phyloP scores from a whole-genome alignment of 2,797 vertebrate genomes.

The Furcifer pardalis region DNA sequence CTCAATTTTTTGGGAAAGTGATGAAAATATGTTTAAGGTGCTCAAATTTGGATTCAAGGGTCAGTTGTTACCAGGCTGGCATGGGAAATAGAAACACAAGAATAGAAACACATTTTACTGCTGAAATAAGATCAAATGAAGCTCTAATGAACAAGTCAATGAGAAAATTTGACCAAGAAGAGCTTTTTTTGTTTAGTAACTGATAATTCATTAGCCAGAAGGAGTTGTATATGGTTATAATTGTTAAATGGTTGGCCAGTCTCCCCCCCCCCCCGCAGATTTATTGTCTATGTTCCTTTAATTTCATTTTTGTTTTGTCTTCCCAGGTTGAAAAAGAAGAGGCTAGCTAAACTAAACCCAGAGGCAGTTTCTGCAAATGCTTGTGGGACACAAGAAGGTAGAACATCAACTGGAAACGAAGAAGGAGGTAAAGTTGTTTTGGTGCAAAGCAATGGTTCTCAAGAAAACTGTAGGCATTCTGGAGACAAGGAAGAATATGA shows the following conservation, averaged over 20 bases:
- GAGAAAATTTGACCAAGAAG: background rate
- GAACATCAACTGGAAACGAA: slow-evolving; percentile 71
- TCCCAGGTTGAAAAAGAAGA: slow-evolving; percentile 81
- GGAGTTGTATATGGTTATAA: slow-evolving; percentile 15
- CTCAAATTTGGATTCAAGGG: background rate
- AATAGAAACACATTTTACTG: background rate
- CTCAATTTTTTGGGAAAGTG: background rate
- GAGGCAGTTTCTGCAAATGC: slow-evolving; percentile 67
- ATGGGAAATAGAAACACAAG: background rate
- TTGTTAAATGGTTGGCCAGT: background rate
- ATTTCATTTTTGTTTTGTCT: background rate
- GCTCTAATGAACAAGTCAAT: background rate
- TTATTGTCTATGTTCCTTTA: background rate
- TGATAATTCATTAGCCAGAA: background rate
- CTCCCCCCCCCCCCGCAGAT: fast-evolving
- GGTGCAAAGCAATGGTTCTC: slow-evolving; percentile 70
- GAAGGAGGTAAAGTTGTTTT: slow-evolving; percentile 70
- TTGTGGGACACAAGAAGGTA: slow-evolving; percentile 55
- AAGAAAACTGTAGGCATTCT: slow-evolving; percentile 70
- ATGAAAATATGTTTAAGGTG: background rate
- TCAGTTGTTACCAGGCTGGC: background rate
- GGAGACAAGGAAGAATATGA: slow-evolving; percentile 71
- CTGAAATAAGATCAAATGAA: background rate
- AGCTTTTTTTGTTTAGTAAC: background rate
- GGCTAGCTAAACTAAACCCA: slow-evolving; percentile 76